A percentile compares a stretch with the other conserved stretches of the same genome.
Conservation (phyloP, 2,888 invertebrate species). For the Orthonychiurus folsomi region DNA sequence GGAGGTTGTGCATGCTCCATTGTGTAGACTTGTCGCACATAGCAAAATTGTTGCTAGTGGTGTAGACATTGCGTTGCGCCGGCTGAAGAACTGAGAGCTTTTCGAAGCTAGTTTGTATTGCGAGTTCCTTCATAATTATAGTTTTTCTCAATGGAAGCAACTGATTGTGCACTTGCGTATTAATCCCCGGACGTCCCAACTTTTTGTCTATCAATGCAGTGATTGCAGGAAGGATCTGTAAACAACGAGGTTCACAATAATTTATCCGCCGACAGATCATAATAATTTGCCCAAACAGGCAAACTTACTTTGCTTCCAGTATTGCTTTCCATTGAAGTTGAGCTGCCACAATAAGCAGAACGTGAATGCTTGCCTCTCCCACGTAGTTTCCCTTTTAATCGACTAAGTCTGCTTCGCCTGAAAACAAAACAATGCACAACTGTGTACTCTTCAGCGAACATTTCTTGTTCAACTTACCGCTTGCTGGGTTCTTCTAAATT, state of each 20-base stretch:
- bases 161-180: slow-evolving; percentile 3
- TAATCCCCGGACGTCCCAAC: slow-evolving; percentile 15
- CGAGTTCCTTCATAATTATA: slow-evolving; percentile 26
- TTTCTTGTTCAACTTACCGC: slow-evolving; percentile 22
- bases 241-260: neutral
- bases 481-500: slow-evolving; percentile 39
- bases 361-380: slow-evolving; percentile 20
- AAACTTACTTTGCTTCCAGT: slow-evolving; percentile 53
- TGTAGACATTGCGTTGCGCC: neutral
- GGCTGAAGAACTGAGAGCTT: slow-evolving; percentile 16
- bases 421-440: slow-evolving; percentile 6
- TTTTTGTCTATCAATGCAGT: slow-evolving; percentile 34
- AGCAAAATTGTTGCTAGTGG: neutral
- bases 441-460: neutral
- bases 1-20: slow-evolving; percentile 29
- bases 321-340: slow-evolving; percentile 73
- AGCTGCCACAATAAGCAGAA: slow-evolving; percentile 53
- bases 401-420: slow-evolving; percentile 16
- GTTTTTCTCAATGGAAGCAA: slow-evolving; percentile 19
- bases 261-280: neutral
- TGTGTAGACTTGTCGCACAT: slow-evolving; percentile 31
- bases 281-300: neutral
- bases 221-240: slow-evolving; percentile 35
- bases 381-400: slow-evolving; percentile 22
- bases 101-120: slow-evolving; percentile 38